Evolutionary conservation across 2,888 invertebrate species (phyloP), one percentile per base, ranked within the genome.

Genomic region (Palloptera scutellata): DNA sequence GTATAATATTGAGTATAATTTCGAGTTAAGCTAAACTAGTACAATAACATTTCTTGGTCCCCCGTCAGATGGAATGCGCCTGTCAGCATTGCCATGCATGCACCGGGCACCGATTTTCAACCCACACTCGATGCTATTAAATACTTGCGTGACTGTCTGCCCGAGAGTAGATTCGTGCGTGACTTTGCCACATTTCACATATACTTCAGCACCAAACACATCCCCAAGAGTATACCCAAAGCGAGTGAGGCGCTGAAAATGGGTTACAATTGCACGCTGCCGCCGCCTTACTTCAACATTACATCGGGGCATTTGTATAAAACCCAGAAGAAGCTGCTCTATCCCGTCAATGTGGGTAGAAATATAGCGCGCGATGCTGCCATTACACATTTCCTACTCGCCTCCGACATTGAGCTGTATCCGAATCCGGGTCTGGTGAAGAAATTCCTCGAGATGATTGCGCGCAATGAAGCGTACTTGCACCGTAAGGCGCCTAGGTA

Each of bases 331-430:
- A 91, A 89, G 75, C 86, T 94, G 6, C 81, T 90, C n/a, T 95
- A 95, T 80, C 95, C 95, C 0, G 91, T 95, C 67, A 95, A 95
- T 83, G 91, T 94, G 2, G 92, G 92, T 0, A 86, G 95, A 41
- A 95, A 95, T 82, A 87, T 95, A 8, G 95, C 94, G 0, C 86
- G 95, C 20, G 90, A 91, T 73, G 88, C 89, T 52, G 91, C 93
- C 0, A 87, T 90, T 43, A 94, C 95, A 0, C 89, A 92, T 80
- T 94, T 88, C 82, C 88, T 94, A 42, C 87, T 95, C 61, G 89
- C 94, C 1, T 91, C 92, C 51, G 95, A 95, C 80, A 92, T 94
- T 73, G 94, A 95, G 82, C 88, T 95, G 60, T 93, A 94, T 82
- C 95, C 95, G 58, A 94, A 91, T 83, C 90, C 91, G 15, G 89